Evolutionary conservation across 1,140 invertebrate species (phyloP), one percentile per base, ranked within the genome.

Genomic region (Asobara japonica): DNA sequence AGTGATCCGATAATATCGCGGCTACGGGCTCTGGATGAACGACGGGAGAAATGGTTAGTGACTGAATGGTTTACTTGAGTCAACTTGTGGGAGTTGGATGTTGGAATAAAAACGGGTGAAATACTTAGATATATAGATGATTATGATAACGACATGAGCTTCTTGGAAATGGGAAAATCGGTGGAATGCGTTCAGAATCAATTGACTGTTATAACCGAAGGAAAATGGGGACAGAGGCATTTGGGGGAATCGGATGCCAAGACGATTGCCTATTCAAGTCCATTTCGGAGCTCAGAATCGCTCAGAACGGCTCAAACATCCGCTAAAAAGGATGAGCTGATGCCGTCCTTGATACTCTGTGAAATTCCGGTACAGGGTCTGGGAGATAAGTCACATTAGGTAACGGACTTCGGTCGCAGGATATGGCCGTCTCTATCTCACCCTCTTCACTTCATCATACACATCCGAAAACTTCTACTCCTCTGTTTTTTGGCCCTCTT

Each of bases 141-240:
- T 69, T 62, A 69, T 69, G 56, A 69, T 69, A 69, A 69, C 68
- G 56, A 38, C 27, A 69, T 36, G 48, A 62, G 29, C 29, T 29
- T 62, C 60, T 29, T 31, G 31, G n/a, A 62, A 27, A 56, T 56
- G 22, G 51, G 51, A 30, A 62, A 27, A 38, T 38, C 18, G 31
- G 30, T 61, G 29, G 48, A 18, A 61, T 61, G 60, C 20, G 22
- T 69, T 69, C 16, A 16, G 48, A 48, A 69, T 56, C 66, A 69
- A 69, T 69, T 31, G 45, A 69, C 38, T 56, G 66, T 31, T 48
- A 51, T 56, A 60, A 31, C 4, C 51, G 18, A 20, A 20, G 22
- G 8, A 25, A 56, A 56, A 56, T 25, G 51, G 22, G 51, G 25
- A 56, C 51, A 56, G 20, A 16, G 20, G 27, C 45, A 60, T 69